These are phyloP conservation scores for Mya arenaria DNA, from an alignment of 1,140 invertebrate species.

Conservation along the genomic window DNA sequence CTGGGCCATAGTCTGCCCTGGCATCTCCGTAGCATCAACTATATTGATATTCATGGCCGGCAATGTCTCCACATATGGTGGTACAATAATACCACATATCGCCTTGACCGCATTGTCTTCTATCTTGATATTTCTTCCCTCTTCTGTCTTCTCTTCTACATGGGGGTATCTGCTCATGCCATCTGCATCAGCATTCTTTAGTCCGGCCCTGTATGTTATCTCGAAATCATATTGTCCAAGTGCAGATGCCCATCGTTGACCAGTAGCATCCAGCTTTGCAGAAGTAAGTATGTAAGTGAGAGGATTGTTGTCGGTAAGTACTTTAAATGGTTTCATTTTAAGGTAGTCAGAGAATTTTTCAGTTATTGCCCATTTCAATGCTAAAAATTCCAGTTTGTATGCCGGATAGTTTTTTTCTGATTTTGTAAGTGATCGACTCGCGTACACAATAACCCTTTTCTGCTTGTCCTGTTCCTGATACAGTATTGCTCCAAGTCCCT, in stretches of 20 bases:
- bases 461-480: too few relatives aligned
- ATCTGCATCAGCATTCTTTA: constrained; percentile 24
- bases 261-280: constrained; percentile 10
- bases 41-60: neutral
- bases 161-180: constrained; percentile 13
- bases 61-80: neutral
- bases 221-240: constrained; percentile 21
- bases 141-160: neutral
- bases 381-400: constrained; percentile 25
- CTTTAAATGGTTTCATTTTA: neutral
- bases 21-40: too few relatives aligned
- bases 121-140: neutral
- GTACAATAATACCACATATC: neutral
- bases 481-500: constrained; percentile 12
- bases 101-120: constrained; percentile 21
- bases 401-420: constrained; percentile 21
- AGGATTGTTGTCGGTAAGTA: constrained; percentile 17
- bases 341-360: constrained; percentile 26
- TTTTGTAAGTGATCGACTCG: neutral
- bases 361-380: constrained; percentile 14
- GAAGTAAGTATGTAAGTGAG: constrained; percentile 1
- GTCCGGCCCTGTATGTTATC: neutral
- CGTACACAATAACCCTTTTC: constrained; percentile 24
- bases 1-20: too few relatives aligned
- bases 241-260: constrained; percentile 24